These are phyloP conservation scores for Spatula versicolor DNA, from an alignment of 2,797 vertebrate species.

Conservation along the genomic window DNA sequence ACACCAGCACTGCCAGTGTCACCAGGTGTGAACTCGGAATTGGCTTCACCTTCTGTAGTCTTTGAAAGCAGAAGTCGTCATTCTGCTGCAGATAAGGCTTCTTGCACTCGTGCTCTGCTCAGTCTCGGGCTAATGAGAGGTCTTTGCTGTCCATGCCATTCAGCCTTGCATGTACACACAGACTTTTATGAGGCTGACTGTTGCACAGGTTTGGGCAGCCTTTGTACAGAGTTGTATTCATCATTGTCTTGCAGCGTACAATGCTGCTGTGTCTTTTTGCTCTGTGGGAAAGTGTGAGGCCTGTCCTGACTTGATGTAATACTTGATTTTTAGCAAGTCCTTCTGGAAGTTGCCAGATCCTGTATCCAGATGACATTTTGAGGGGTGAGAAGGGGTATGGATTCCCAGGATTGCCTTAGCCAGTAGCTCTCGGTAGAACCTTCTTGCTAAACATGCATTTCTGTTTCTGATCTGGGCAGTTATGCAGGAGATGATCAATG, in stretches of 20 bases:
- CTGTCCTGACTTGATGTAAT: background rate
- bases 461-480: background rate
- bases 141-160: background rate
- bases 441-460: background rate
- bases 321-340: too few species aligned
- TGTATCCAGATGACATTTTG: background rate
- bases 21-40: background rate
- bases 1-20: background rate
- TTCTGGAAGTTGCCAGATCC: background rate
- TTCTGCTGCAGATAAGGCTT: background rate
- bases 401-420: background rate
- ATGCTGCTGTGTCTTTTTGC: background rate
- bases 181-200: background rate
- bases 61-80: background rate
- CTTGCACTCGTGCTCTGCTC: background rate
- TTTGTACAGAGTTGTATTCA: background rate
- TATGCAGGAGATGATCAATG: background rate
- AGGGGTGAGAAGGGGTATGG: background rate
- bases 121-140: background rate
- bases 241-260: too few species aligned
- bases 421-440: background rate
- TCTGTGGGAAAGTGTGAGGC: background rate
- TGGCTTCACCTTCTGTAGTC: background rate
- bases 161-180: background rate
- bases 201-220: background rate